Evolutionary conservation across 2,888 invertebrate genomes (phyloP), one percentile per base, ranked within the genome.

Genomic region (Venustoraphidia nigricollis): DNA sequence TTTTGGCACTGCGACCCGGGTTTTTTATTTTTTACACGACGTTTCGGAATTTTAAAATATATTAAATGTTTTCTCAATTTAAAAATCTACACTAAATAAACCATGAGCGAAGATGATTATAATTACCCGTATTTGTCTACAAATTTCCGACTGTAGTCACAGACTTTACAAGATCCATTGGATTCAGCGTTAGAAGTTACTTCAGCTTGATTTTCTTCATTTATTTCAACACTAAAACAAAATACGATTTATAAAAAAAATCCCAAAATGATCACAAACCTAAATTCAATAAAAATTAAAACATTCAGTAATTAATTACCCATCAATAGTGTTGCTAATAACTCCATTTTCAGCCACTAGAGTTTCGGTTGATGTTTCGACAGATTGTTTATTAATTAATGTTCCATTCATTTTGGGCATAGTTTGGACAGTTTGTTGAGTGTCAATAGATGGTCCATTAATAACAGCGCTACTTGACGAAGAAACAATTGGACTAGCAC

Each of bases 301-400:
- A 17, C 42, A 17, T 42, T 42, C 39, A 10, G 8, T 27, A 27
- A 27, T 27, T 27, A 27, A 27, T 27, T 27, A 27, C 27, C 27
- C 27, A 27, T 27, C 27, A 6, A 6, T 27, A 3, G 27, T 6
- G 6, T 27, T 27, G 27, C 52, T 52, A 41, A 55, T 51, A n/a
- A 55, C 49, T 37, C 41, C 48, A 42, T 60, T 62, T 41, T 64
- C 65, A 46, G 69, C 68, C 42, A 70, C 70, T 52, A 73, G 58
- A 11, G 73, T 74, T 53, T 74, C 73, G 40, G 73, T 73, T 58
- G 73, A 73, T 36, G 71, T 72, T 56, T 72, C 71, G 42, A 63
- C 60, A n/a, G 66, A 65, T 48, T 60, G 61, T 40, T 51, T 13
- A 51, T 45, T 36, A 14, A 43, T 27, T 8, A 43, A 14, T 17